A percentile compares a stretch with the other conserved stretches of the same genome.
Evolutionary conservation across 2,888 invertebrate genomes (phyloP).

Genomic region (Acleris holmiana): DNA sequence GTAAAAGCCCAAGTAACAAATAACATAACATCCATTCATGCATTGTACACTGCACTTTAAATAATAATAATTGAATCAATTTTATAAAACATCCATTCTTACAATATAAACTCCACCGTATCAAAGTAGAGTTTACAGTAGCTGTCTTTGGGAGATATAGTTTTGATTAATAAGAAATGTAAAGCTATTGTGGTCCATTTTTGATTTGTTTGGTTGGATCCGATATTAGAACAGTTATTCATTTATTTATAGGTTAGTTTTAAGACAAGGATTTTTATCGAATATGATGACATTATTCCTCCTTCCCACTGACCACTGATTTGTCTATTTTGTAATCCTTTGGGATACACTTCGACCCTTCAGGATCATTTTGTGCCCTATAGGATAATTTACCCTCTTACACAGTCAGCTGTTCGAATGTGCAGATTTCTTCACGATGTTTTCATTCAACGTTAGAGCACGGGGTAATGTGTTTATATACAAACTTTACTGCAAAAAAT

Average conservation of each 20-base stretch:
- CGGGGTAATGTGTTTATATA: too few relatives aligned
- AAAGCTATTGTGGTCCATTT: conserved; percentile 17
- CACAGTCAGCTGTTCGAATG: too few relatives aligned
- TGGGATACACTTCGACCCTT: too few relatives aligned
- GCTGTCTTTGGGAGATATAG: conserved; percentile 14
- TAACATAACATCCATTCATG: conserved; percentile 76
- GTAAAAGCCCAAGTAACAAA: conserved; percentile 74
- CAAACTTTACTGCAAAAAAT: too few relatives aligned
- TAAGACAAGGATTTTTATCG: too few relatives aligned
- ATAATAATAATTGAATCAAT: conserved; percentile 83
- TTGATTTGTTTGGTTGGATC: conserved; percentile 16
- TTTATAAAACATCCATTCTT: conserved; percentile 43
- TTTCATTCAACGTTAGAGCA: too few relatives aligned
- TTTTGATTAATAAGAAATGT: conserved; percentile 29
- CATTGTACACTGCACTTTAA: conserved; percentile 77
- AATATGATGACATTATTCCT: too few relatives aligned
- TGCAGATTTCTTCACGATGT: too few relatives aligned
- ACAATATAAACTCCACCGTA: conserved; percentile 5
- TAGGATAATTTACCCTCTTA: too few relatives aligned
- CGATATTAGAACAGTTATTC: conserved; percentile 20
- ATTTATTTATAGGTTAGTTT: conserved; percentile 11
- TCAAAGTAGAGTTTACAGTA: neutral
- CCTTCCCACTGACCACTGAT: too few relatives aligned
- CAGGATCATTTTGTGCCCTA: too few relatives aligned
- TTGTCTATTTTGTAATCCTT: too few relatives aligned